Percentiles rank a stretch among this genome's conserved stretches.
Evolutionary conservation across 2,888 invertebrate species (phyloP).

Genomic region (Prenolepis imparis): DNA sequence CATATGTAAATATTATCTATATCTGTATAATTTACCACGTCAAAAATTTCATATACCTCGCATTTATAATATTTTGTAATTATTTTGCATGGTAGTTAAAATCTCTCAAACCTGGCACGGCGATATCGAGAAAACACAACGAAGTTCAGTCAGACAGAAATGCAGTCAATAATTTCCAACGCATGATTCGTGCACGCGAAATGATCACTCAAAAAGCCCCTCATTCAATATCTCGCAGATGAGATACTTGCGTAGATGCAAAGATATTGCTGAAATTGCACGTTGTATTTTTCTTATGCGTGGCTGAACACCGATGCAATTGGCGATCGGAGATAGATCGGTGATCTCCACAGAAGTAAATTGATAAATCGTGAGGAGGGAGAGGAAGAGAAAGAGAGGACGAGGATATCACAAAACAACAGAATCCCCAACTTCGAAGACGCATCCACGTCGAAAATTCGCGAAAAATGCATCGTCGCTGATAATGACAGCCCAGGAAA

Average conservation of each 20-base stretch:
- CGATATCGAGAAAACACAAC: not conserved
- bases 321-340: slow-evolving; percentile 22
- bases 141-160: not conserved
- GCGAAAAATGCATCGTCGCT: slow-evolving; percentile 14
- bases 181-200: not conserved
- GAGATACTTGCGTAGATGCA: not conserved
- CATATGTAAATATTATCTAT: not conserved
- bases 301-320: slow-evolving; percentile 17
- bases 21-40: slow-evolving; percentile 13
- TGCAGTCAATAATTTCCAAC: slow-evolving; percentile 13
- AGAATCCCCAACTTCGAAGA: not conserved
- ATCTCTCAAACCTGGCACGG: not conserved
- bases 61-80: slow-evolving; percentile 11
- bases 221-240: slow-evolving; percentile 23
- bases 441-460: not conserved
- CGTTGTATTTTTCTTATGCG: slow-evolving; percentile 24
- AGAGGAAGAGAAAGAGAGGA: not conserved
- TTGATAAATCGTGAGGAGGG: slow-evolving; percentile 24
- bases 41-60: not conserved
- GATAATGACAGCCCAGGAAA: slow-evolving; percentile 25
- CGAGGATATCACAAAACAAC: slow-evolving; percentile 21
- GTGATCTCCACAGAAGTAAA: slow-evolving; percentile 27
- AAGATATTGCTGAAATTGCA: slow-evolving; percentile 42
- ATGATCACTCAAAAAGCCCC: not conserved
- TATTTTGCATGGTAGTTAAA: slow-evolving; percentile 9